Evolutionary conservation across 2,113 vertebrate genomes (phyloP).

Genomic region (Corvus cornix): DNA sequence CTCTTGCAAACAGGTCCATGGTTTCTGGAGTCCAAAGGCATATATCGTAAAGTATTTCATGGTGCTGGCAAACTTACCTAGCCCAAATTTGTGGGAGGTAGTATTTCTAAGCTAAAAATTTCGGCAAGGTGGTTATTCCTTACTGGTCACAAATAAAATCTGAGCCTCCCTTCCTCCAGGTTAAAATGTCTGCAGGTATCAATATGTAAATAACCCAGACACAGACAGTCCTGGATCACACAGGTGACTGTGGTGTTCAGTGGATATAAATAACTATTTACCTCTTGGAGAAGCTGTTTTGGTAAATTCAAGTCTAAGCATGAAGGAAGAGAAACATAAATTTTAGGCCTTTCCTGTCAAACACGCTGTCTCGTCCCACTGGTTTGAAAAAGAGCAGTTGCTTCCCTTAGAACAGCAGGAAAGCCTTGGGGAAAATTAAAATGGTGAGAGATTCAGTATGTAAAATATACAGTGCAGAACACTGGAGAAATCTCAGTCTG

Average conservation of each 20-base stretch:
- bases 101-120: not conserved
- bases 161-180: not conserved
- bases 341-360: constrained; percentile 66
- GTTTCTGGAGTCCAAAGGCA: not conserved
- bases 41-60: not conserved
- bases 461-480: not conserved
- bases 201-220: not conserved
- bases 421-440: constrained; percentile 23
- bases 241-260: constrained; percentile 9
- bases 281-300: constrained; percentile 20
- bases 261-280: constrained; percentile 58
- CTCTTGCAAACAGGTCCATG: not conserved
- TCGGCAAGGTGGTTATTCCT: not conserved
- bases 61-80: not conserved
- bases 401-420: constrained; percentile 21
- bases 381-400: constrained; percentile 62
- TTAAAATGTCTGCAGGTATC: not conserved
- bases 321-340: constrained; percentile 64
- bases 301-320: constrained; percentile 66
- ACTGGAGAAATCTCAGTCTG: not conserved
- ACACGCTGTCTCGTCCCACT: constrained; percentile 34
- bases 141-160: not conserved
- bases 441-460: not conserved
- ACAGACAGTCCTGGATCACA: not conserved
- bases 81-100: not conserved